Percentiles rank a stretch among this genome's conserved stretches.
Evolutionary conservation across 2,113 vertebrate genomes (phyloP).

Genomic region (Echinops telfairi): DNA sequence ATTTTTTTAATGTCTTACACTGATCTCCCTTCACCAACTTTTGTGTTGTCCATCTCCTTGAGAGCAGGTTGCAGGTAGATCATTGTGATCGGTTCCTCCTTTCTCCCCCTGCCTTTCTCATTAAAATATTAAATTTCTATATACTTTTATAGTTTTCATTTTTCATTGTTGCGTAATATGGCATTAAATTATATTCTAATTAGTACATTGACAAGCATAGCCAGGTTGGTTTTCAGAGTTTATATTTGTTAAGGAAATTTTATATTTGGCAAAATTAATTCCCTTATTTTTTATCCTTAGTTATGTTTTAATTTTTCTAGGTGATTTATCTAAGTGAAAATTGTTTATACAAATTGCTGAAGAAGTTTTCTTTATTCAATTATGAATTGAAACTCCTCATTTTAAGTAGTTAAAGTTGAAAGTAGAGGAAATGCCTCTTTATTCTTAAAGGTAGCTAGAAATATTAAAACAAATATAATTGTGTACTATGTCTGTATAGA

Average conservation of each 20-base stretch:
- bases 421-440: neutral
- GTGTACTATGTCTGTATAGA: neutral
- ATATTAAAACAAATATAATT: neutral
- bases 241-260: neutral
- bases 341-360: neutral
- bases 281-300: neutral
- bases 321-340: neutral
- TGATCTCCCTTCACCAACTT: too few species aligned
- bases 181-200: neutral
- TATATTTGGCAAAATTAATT: neutral
- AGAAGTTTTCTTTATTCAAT: neutral
- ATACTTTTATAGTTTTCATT: too few species aligned
- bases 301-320: neutral
- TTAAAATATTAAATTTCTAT: too few species aligned
- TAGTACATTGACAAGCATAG: neutral
- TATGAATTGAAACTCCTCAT: neutral
- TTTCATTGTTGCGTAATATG: conserved; percentile 2
- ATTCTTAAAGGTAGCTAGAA: neutral
- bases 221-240: neutral
- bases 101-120: too few species aligned
- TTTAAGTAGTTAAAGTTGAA: conserved; percentile 33
- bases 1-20: too few species aligned
- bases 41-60: too few species aligned
- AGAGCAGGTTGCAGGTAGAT: too few species aligned
- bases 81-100: too few species aligned